Conservation (phyloP, 1,140 invertebrate species). For the Anadara kagoshimensis region DNA sequence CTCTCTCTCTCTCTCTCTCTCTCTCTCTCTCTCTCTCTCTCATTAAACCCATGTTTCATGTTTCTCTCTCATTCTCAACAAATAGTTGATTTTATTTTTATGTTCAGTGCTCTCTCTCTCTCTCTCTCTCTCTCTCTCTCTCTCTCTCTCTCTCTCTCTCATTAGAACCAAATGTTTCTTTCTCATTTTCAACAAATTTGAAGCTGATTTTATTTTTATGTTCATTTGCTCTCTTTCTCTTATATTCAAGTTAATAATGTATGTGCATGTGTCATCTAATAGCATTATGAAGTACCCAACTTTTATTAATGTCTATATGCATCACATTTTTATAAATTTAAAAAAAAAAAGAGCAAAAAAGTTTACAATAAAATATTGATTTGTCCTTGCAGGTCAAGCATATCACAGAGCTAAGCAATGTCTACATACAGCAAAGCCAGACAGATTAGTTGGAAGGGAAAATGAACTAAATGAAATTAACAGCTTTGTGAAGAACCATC, state of each 20-base stretch:
- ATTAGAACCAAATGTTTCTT: too few species aligned
- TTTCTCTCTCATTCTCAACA: too few species aligned
- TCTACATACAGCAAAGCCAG: conserved; percentile 82
- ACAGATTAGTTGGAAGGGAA: conserved; percentile 85
- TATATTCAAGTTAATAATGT: not conserved
- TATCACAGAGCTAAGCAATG: conserved; percentile 76
- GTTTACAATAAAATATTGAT: not conserved
- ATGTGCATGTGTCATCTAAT: not conserved
- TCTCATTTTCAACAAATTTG: too few species aligned
- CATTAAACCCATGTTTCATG: too few species aligned
- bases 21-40: too few species aligned
- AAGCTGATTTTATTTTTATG: too few species aligned
- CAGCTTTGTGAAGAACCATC: conserved; percentile 81
- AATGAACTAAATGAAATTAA: conserved; percentile 82
- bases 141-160: too few species aligned
- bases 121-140: too few species aligned
- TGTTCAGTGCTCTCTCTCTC: not conserved
- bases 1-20: too few species aligned
- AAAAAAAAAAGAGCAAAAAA: not conserved
- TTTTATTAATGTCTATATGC: not conserved
- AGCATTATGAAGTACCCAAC: not conserved
- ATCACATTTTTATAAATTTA: not conserved
- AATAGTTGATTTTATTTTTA: too few species aligned
- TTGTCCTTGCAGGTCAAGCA: conserved; percentile 41
- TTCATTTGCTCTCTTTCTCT: not conserved